phyloP scores from a whole-genome alignment of 1,140 invertebrate species.

The Trialeurodes vaporariorum region DNA sequence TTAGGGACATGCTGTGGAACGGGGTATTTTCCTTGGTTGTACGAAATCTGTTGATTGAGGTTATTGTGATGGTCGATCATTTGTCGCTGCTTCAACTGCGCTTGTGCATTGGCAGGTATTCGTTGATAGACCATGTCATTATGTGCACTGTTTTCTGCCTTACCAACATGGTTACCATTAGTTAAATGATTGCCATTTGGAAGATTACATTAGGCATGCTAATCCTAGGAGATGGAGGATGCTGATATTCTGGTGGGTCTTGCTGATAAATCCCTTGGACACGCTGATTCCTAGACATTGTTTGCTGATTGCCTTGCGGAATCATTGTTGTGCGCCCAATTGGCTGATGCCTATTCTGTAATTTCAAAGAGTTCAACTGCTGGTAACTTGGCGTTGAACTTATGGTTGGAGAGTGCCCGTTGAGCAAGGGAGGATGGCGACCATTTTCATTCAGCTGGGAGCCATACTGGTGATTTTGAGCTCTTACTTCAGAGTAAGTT shows the following conservation, averaged over 20 bases:
- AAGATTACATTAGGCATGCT: not conserved
- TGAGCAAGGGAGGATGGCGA: not conserved
- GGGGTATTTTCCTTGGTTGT: not conserved
- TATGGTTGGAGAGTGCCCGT: not conserved
- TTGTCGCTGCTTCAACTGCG: conserved; percentile 2
- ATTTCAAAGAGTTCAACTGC: not conserved
- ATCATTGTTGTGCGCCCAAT: conserved; percentile 27
- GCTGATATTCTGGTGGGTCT: conserved; percentile 16
- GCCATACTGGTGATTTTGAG: conserved; percentile 8
- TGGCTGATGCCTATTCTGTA: not conserved
- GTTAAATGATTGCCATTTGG: not conserved
- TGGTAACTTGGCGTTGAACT: not conserved
- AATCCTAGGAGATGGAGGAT: conserved; percentile 12
- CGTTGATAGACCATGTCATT: conserved; percentile 4
- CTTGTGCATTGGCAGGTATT: conserved; percentile 5
- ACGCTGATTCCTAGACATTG: not conserved
- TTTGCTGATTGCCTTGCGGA: conserved; percentile 22
- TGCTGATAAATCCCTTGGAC: conserved; percentile 7
- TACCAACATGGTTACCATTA: not conserved
- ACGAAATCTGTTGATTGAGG: not conserved
- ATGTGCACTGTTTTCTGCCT: not conserved
- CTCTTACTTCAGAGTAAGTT: not conserved
- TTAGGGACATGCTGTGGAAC: not conserved
- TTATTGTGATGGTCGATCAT: conserved; percentile 8
- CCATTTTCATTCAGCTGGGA: conserved; percentile 13